Conservation (phyloP, 2,113 vertebrate genomes). For the Crotophaga sulcirostris region DNA sequence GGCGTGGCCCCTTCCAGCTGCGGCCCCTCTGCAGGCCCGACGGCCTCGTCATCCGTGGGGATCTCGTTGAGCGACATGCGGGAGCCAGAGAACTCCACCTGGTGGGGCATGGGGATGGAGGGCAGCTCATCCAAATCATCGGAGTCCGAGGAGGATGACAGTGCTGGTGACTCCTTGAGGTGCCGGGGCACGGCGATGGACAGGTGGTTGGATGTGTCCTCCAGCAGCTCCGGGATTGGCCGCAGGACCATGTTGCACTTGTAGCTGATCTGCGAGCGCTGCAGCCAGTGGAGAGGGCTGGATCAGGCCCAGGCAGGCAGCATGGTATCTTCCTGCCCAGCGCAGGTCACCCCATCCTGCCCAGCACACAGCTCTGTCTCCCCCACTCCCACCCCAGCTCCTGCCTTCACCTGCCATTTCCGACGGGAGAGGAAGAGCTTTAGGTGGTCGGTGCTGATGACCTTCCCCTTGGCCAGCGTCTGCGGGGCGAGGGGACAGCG, state of each 20-base stretch:
- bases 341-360: neutral
- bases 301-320: neutral
- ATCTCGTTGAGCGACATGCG: slow-evolving; percentile 92
- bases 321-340: neutral
- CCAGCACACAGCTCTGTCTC: neutral
- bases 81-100: slow-evolving; percentile 91
- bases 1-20: slow-evolving; percentile 17
- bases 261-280: slow-evolving; percentile 96
- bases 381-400: neutral
- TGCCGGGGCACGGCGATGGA: slow-evolving; percentile 91
- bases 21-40: slow-evolving; percentile 63
- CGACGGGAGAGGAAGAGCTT: slow-evolving; percentile 92
- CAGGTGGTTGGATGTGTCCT: slow-evolving; percentile 88
- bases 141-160: slow-evolving; percentile 94
- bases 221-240: slow-evolving; percentile 90
- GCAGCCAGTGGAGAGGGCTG: neutral
- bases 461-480: slow-evolving; percentile 89
- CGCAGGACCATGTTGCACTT: slow-evolving; percentile 97
- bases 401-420: slow-evolving; percentile 91
- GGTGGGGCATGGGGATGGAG: slow-evolving; percentile 91
- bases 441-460: slow-evolving; percentile 89
- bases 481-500: slow-evolving; percentile 26
- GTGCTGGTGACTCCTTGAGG: slow-evolving; percentile 83
- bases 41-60: slow-evolving; percentile 82
- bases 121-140: slow-evolving; percentile 94